These are phyloP conservation scores for Tragulus kanchil DNA, from an alignment of 2,113 vertebrate genomes.

Conservation along the genomic window DNA sequence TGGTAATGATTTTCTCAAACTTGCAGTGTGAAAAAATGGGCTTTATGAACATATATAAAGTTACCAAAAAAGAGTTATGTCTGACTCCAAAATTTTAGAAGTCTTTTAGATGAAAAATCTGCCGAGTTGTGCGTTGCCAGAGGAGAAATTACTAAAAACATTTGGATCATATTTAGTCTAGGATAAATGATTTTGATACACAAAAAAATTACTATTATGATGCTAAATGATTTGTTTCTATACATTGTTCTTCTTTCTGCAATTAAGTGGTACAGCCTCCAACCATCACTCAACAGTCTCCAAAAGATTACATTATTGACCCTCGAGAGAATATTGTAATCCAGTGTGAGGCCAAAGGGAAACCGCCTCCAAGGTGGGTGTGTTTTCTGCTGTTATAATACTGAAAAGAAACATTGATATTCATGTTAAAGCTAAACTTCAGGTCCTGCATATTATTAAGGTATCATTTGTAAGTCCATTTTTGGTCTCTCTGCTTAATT, in stretches of 20 bases:
- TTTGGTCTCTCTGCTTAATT: conserved; percentile 43
- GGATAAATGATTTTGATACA: conserved; percentile 66
- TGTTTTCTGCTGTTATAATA: neutral
- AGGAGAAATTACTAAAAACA: conserved; percentile 27
- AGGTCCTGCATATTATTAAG: neutral
- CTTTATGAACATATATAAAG: conserved; percentile 27
- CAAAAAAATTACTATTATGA: conserved; percentile 63
- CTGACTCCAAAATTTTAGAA: conserved; percentile 33
- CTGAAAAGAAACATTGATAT: neutral
- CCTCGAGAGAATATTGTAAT: conserved; percentile 97
- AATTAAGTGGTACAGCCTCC: conserved; percentile 96
- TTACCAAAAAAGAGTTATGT: neutral
- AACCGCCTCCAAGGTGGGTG: conserved; percentile 95
- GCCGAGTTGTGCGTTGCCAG: neutral
- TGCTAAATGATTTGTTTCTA: conserved; percentile 79
- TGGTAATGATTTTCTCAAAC: conserved; percentile 57
- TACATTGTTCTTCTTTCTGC: conserved; percentile 80
- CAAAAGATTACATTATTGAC: conserved; percentile 98
- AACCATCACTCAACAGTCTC: conserved; percentile 97
- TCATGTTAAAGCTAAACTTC: neutral
- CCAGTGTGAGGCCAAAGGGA: conserved; percentile 98
- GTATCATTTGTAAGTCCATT: neutral
- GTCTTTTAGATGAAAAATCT: conserved; percentile 12
- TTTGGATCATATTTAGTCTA: conserved; percentile 22
- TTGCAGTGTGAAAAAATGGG: neutral